phyloP scores from a whole-genome alignment of 2,113 vertebrate species.

The Calidris pugnax region DNA sequence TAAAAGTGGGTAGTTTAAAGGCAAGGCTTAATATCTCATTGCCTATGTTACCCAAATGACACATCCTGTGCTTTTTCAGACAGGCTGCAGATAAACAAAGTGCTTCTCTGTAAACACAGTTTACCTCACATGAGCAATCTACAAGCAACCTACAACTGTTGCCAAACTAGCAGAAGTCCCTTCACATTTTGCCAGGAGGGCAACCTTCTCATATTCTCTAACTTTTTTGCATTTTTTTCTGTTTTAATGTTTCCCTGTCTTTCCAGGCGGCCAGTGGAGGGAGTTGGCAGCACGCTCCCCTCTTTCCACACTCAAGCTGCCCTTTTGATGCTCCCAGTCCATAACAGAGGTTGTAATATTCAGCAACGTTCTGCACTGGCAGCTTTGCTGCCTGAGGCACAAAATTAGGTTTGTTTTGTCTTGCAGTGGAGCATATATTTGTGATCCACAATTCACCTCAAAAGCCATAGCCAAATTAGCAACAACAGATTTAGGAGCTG shows the following conservation, averaged over 20 bases:
- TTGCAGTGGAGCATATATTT: neutral
- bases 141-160: neutral
- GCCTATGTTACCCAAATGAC: neutral
- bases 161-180: neutral
- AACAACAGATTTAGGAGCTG: neutral
- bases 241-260: neutral
- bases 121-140: neutral
- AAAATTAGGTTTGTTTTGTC: neutral
- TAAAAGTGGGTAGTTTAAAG: neutral
- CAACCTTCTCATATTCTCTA: neutral
- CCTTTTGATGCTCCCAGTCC: neutral
- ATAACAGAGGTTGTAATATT: neutral
- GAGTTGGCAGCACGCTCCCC: neutral
- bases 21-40: neutral
- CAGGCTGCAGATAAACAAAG: neutral
- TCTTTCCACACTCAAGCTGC: neutral
- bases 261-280: neutral
- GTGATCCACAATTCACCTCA: neutral
- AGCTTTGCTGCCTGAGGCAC: neutral
- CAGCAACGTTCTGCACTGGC: fast-evolving
- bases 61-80: neutral
- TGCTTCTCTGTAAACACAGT: neutral
- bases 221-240: neutral
- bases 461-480: neutral
- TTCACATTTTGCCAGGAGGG: neutral